Conservation (phyloP, 2,113 vertebrate species). For the Azemiops feae region DNA sequence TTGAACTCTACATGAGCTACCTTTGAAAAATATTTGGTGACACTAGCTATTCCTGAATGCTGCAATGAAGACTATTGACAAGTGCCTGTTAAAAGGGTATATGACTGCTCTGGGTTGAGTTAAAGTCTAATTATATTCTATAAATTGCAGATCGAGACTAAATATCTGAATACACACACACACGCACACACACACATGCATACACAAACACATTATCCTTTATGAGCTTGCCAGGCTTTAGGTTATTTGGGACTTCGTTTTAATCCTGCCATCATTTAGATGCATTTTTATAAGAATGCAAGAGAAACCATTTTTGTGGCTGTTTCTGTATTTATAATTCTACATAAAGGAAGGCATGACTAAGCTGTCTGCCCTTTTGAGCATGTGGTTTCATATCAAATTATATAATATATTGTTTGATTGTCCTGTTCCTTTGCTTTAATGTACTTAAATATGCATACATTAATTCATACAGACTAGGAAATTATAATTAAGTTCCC, state of each 20-base stretch:
- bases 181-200: too few relatives aligned
- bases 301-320: background rate
- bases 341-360: background rate
- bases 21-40: background rate
- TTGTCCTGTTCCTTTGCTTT: background rate
- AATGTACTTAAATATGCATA: background rate
- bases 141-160: background rate
- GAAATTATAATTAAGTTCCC: background rate
- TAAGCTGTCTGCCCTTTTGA: background rate
- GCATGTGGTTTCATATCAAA: background rate
- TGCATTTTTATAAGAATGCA: background rate
- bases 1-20: background rate
- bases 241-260: background rate
- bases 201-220: background rate
- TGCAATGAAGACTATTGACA: background rate
- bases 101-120: background rate
- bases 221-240: background rate
- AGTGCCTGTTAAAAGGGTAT: background rate
- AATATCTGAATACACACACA: background rate
- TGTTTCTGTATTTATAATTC: background rate
- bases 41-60: background rate
- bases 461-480: background rate
- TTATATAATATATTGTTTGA: background rate
- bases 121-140: background rate
- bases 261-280: background rate